A percentile compares a stretch with the other conserved stretches of the same genome.
These are phyloP conservation scores for Gari tellinella DNA, from an alignment of 2,888 invertebrate genomes.

Conservation along the genomic window DNA sequence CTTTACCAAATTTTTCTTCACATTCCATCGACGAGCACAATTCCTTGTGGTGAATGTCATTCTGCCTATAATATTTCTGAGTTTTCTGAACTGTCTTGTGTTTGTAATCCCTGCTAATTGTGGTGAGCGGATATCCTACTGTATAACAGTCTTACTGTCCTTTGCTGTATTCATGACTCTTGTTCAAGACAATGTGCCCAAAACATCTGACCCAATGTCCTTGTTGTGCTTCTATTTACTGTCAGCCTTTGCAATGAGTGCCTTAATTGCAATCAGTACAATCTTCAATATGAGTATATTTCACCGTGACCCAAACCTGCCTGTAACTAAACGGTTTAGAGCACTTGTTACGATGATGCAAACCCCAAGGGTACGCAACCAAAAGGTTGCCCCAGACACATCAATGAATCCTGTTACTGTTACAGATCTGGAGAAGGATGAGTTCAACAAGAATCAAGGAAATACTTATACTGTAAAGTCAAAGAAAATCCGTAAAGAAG, in stretches of 20 bases:
- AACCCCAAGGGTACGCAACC: too few species aligned
- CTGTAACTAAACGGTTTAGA: neutral
- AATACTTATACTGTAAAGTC: too few species aligned
- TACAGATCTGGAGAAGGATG: too few species aligned
- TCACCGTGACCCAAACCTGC: slow-evolving; percentile 7
- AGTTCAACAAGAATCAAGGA: too few species aligned
- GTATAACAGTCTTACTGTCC: slow-evolving; percentile 55
- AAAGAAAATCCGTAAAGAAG: too few species aligned
- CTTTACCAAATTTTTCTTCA: neutral
- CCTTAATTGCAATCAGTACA: slow-evolving; percentile 2
- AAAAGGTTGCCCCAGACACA: too few species aligned
- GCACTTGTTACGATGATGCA: too few species aligned
- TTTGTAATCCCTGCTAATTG: slow-evolving; percentile 56
- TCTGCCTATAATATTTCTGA: slow-evolving; percentile 49
- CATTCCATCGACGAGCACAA: neutral
- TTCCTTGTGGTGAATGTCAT: neutral
- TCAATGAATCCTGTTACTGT: too few species aligned
- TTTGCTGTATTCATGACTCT: slow-evolving; percentile 59
- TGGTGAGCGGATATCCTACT: slow-evolving; percentile 55
- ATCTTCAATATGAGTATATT: slow-evolving; percentile 9
- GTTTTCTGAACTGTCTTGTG: slow-evolving; percentile 48
- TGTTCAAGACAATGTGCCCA: slow-evolving; percentile 57
- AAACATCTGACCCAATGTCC: slow-evolving; percentile 52
- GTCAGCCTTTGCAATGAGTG: neutral
- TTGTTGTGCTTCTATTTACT: slow-evolving; percentile 10